Conservation (phyloP, 2,797 vertebrate species). For the Paedocypris micromegethes region DNA sequence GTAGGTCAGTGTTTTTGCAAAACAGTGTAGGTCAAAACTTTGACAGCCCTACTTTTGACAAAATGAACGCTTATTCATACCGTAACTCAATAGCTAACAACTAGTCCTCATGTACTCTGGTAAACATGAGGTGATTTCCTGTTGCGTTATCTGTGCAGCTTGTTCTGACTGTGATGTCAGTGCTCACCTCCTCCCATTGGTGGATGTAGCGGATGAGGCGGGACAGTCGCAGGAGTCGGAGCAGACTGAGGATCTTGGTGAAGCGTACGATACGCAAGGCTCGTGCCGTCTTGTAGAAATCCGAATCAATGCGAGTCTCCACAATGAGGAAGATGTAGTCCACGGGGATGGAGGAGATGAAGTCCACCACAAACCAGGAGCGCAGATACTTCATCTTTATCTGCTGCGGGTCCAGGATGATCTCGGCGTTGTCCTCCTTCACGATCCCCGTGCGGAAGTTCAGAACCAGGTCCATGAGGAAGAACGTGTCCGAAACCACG, state of each 20-base stretch:
- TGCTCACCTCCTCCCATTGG: slow-evolving; percentile 95
- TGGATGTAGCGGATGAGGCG: slow-evolving; percentile 98
- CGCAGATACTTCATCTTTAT: slow-evolving; percentile 98
- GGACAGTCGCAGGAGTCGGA: slow-evolving; percentile 88
- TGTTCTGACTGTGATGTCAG: too few species aligned
- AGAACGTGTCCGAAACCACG: slow-evolving; percentile 97
- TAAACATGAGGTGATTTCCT: too few species aligned
- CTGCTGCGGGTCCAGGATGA: slow-evolving; percentile 92
- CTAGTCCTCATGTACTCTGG: too few species aligned
- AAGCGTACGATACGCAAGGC: slow-evolving; percentile 96
- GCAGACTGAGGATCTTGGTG: slow-evolving; percentile 96
- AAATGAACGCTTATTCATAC: too few species aligned
- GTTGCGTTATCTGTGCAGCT: too few species aligned
- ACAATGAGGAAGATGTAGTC: slow-evolving; percentile 99
- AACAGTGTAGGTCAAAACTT: too few species aligned
- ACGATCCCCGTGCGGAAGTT: slow-evolving; percentile 98
- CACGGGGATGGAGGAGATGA: slow-evolving; percentile 97
- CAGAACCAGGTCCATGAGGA: slow-evolving; percentile 96
- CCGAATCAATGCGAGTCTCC: slow-evolving; percentile 95
- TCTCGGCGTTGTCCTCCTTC: slow-evolving; percentile 98
- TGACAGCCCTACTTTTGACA: too few species aligned
- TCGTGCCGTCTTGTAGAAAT: slow-evolving; percentile 97
- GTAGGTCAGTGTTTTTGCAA: too few species aligned
- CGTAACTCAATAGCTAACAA: too few species aligned
- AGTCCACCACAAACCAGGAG: slow-evolving; percentile 98